phyloP scores from a whole-genome alignment of 1,140 invertebrate genomes.

The Zaprionus nigranus region DNA sequence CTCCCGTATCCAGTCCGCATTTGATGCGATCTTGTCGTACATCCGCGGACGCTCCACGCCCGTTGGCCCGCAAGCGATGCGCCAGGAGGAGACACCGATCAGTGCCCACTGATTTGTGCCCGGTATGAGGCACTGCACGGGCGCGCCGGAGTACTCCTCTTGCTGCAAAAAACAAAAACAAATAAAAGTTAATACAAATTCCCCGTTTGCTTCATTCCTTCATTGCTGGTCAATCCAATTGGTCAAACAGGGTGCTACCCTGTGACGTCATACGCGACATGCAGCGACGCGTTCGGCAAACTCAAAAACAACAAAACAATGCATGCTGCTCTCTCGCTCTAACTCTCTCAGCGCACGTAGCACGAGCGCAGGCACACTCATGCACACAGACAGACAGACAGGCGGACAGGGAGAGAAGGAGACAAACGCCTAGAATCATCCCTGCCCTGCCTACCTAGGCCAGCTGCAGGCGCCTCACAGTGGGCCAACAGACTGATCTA shows the following conservation, averaged over 20 bases:
- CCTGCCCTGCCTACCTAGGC: conserved; percentile 13
- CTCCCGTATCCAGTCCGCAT: conserved; percentile 92
- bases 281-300: conserved; percentile 59
- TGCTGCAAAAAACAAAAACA: conserved; percentile 86
- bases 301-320: conserved; percentile 29
- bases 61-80: conserved; percentile 90
- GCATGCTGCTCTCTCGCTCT: conserved; percentile 9
- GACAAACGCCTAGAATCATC: conserved; percentile 35
- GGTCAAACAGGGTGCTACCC: conserved; percentile 34
- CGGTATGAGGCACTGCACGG: conserved; percentile 90
- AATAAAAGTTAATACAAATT: not conserved
- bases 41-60: conserved; percentile 91
- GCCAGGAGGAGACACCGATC: conserved; percentile 91
- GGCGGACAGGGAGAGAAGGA: not conserved
- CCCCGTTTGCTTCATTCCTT: too few relatives aligned
- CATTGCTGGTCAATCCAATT: not conserved
- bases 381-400: conserved; percentile 9
- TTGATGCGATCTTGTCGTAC: conserved; percentile 92
- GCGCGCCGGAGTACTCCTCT: conserved; percentile 94
- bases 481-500: too few relatives aligned
- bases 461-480: conserved; percentile 15
- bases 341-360: not conserved
- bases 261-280: conserved; percentile 55
- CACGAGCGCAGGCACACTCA: conserved; percentile 25
- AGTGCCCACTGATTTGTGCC: conserved; percentile 89